Evolutionary conservation across 2,113 vertebrate genomes (phyloP), one percentile per base, ranked within the genome.

Genomic region (Coptodon rendalli): DNA sequence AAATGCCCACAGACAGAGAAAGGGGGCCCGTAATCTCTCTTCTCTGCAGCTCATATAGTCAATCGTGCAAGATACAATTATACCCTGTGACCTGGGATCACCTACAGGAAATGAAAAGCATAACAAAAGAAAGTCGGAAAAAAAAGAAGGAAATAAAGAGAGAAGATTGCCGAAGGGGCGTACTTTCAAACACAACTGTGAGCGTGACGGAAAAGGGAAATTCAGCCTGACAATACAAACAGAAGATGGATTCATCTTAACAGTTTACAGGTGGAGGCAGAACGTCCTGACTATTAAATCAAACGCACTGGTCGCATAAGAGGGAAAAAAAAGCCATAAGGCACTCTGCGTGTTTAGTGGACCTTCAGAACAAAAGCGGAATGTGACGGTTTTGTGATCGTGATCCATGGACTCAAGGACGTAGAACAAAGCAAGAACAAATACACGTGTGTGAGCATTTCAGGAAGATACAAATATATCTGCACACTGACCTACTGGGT

Each of bases 41-140:
- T 73, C 83, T 85, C 59, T 36, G 91, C 80, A 79, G 86, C 85
- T 88, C 52, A 43, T 76, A 91, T 9, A 89, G 93, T 93, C 92
- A 91, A 90, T 94, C 53, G 80, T 63, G 43, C 48, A 81, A 89
- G 82, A 89, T 34, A 89, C 90, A 94, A 95, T 95, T 92, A 92
- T 88, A 83, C 53, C 61, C 53, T 52, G 57, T 83, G 92, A 94
- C 87, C 90, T 82, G 56, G 85, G 56, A 89, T 94, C 92, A 90
- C 88, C 90, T 43, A 53, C 84, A 88, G 92, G 90, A 95, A 94
- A 96, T 94, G 85, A 94, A 94, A 93, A 89, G 81, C 83, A 86
- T 83, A 87, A 86, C 82, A 87, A 86, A 91, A 87, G 31, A 89
- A 59, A 73, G 61, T 7, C 1, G 34, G 38, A n/a, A 68, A 66